These are phyloP conservation scores for Diadegma fenestrale DNA, from an alignment of 2,888 invertebrate species.

Conservation along the genomic window DNA sequence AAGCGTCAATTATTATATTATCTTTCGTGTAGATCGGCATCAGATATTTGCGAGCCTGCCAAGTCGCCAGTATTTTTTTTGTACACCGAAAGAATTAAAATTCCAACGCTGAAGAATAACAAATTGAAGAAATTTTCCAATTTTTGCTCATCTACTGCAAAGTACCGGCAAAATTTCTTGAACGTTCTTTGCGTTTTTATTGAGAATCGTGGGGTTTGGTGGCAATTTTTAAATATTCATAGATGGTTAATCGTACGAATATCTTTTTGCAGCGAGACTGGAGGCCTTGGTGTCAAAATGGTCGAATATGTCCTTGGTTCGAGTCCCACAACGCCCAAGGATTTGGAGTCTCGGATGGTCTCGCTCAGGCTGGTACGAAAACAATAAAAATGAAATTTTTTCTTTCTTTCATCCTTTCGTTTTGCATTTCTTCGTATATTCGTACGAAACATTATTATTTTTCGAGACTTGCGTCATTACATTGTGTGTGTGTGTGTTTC, in stretches of 20 bases:
- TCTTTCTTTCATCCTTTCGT: conserved; percentile 20
- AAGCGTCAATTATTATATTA: conserved; percentile 25
- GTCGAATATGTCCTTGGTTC: conserved; percentile 98
- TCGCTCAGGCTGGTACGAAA: conserved; percentile 83
- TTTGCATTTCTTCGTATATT: background rate
- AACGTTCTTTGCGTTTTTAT: background rate
- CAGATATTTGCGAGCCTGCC: background rate
- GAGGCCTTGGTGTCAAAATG: conserved; percentile 98
- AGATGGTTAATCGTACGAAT: conserved; percentile 1
- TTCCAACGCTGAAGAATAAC: background rate
- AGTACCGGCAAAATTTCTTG: no score
- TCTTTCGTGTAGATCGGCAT: background rate
- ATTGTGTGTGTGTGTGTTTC: background rate
- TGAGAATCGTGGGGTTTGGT: background rate
- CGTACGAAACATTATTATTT: background rate
- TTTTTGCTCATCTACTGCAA: background rate
- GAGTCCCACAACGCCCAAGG: conserved; percentile 90
- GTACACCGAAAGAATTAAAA: background rate
- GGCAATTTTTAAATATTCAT: background rate
- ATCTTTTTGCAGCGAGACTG: conserved; percentile 90
- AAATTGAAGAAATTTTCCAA: background rate
- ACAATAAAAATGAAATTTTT: background rate
- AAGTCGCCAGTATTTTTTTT: background rate
- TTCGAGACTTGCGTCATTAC: background rate
- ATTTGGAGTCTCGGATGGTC: conserved; percentile 83